Evolutionary conservation across 1,140 invertebrate genomes (phyloP), one percentile per base, ranked within the genome.

Genomic region (Orussus abietinus): DNA sequence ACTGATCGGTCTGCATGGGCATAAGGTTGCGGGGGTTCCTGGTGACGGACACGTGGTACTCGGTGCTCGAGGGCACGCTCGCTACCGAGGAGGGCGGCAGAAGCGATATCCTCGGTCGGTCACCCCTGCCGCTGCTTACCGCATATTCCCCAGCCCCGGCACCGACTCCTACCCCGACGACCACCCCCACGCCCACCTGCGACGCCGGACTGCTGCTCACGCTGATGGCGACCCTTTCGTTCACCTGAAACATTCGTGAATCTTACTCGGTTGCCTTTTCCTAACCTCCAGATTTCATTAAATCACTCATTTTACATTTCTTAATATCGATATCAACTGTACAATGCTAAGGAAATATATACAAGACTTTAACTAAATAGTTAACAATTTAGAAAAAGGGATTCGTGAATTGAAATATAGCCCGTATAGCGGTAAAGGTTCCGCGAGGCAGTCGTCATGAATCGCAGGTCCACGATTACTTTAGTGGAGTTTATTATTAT

Each of bases 231-330:
- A 72, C 67, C 40, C 71, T 65, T 45, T 72, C 71, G 45, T 72
- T 72, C 32, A 72, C 62, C 71, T 74, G 49, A 38, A 58, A 65
- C n/a, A n/a, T n/a, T n/a, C n/a, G n/a, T n/a, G n/a, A n/a, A n/a
- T n/a, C n/a, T n/a, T n/a, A n/a, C n/a, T n/a, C n/a, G n/a, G n/a
- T n/a, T n/a, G n/a, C n/a, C n/a, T n/a, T n/a, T n/a, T n/a, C n/a
- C n/a, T n/a, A n/a, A n/a, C n/a, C n/a, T n/a, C n/a, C n/a, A n/a
- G n/a, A n/a, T n/a, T n/a, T n/a, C n/a, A n/a, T n/a, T n/a, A n/a
- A n/a, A n/a, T n/a, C n/a, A n/a, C n/a, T n/a, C n/a, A n/a, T n/a
- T n/a, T n/a, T n/a, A n/a, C n/a, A n/a, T n/a, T n/a, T n/a, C n/a
- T n/a, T n/a, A n/a, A n/a, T n/a, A n/a, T n/a, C n/a, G n/a, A n/a